Percentiles rank a stretch among this genome's conserved stretches.
Conservation (phyloP, 2,888 invertebrate genomes). For the Cheilosia impressa region DNA sequence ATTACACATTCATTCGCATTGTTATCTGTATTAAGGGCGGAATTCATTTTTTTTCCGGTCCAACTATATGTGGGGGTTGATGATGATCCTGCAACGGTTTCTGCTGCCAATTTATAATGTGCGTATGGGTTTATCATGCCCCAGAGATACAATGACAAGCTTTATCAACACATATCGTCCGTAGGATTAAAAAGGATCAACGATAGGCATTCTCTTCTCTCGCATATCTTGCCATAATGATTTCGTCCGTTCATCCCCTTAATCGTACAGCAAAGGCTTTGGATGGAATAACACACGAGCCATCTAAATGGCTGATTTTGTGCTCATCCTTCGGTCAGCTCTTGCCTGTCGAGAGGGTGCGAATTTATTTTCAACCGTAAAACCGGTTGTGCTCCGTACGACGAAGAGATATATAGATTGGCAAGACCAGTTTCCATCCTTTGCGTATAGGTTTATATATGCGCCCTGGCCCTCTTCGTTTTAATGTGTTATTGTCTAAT, state of each 20-base stretch:
- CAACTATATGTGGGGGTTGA: constrained; percentile 40
- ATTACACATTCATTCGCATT: constrained; percentile 72
- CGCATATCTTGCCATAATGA: constrained; percentile 65
- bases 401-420: constrained; percentile 43
- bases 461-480: constrained; percentile 46
- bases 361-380: constrained; percentile 45
- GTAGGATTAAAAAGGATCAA: constrained; percentile 74
- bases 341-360: constrained; percentile 54
- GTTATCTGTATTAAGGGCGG: constrained; percentile 69
- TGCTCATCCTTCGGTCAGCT: constrained; percentile 47
- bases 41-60: constrained; percentile 47
- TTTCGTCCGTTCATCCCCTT: constrained; percentile 69
- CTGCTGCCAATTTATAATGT: constrained; percentile 83
- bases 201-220: constrained; percentile 55
- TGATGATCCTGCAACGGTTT: constrained; percentile 44
- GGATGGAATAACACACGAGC: constrained; percentile 73
- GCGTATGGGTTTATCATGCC: constrained; percentile 83
- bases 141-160: constrained; percentile 81
- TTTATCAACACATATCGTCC: constrained; percentile 80
- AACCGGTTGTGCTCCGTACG: constrained; percentile 59
- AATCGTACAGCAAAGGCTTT: constrained; percentile 66
- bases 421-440: constrained; percentile 61
- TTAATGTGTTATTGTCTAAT: constrained; percentile 76
- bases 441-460: constrained; percentile 43
- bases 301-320: constrained; percentile 69